Evolutionary conservation across 2,888 invertebrate species (phyloP).

Genomic region (Dione juno): DNA sequence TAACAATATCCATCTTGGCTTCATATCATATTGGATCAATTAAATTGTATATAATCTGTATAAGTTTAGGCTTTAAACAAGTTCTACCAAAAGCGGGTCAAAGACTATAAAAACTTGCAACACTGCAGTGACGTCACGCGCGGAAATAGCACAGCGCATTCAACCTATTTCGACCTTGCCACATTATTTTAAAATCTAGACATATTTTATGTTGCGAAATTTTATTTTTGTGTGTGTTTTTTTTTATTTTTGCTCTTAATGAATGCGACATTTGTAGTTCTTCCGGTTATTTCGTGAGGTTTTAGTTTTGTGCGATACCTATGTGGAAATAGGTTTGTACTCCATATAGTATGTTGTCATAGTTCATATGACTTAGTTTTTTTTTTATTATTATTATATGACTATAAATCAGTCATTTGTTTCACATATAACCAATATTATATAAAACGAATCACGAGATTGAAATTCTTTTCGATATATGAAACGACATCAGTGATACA

Average conservation of each 20-base stretch:
- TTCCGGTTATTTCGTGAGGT: background rate
- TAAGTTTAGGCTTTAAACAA: conserved; percentile 40
- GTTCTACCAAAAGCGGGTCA: conserved; percentile 43
- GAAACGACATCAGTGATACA: too few species aligned
- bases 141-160: conserved; percentile 45
- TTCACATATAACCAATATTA: too few species aligned
- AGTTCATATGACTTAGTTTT: too few species aligned
- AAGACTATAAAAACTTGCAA: conserved; percentile 44
- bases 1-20: background rate
- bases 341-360: too few species aligned
- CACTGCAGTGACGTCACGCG: conserved; percentile 48
- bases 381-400: too few species aligned
- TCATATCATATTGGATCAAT: background rate
- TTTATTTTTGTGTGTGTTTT: background rate
- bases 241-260: background rate
- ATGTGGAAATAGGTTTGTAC: too few species aligned
- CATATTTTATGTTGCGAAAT: conserved; percentile 35
- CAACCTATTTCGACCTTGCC: conserved; percentile 39
- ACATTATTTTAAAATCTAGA: conserved; percentile 44
- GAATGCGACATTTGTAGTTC: conserved; percentile 6
- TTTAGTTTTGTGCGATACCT: background rate
- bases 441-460: too few species aligned
- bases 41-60: conserved; percentile 38
- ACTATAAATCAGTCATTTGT: too few species aligned
- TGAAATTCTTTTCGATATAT: too few species aligned